A percentile compares a stretch with the other conserved stretches of the same genome.
Conservation (phyloP, 2,888 invertebrate species). For the Harpagoxenus sublaevis region DNA sequence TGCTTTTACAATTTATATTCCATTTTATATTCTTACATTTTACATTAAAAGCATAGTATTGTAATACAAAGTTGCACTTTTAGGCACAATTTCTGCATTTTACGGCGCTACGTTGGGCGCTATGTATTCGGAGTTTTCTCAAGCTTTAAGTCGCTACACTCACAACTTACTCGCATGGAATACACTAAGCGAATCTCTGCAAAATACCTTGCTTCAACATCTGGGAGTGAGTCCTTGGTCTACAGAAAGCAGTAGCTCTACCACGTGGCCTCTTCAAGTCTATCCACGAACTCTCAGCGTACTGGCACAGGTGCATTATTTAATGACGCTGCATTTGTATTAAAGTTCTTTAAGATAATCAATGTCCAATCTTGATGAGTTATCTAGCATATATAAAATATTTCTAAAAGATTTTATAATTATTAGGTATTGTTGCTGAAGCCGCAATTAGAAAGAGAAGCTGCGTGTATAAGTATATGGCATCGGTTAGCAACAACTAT, state of each 20-base stretch:
- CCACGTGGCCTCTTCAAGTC: constrained; percentile 92
- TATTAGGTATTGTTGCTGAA: constrained; percentile 91
- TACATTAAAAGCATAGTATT: constrained; percentile 16
- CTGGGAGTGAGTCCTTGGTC: constrained; percentile 92
- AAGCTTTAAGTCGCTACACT: constrained; percentile 92
- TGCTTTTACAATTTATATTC: neutral
- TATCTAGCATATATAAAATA: constrained; percentile 50
- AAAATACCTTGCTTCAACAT: constrained; percentile 91
- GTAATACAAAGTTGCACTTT: constrained; percentile 53
- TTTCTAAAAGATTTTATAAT: constrained; percentile 45
- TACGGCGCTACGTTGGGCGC: constrained; percentile 91
- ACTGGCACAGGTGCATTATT: constrained; percentile 91
- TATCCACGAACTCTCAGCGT: constrained; percentile 93
- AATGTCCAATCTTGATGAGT: neutral
- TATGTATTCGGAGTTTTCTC: constrained; percentile 92
- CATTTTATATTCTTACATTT: neutral
- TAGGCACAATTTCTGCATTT: constrained; percentile 91
- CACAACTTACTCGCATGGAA: constrained; percentile 92
- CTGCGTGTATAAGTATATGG: constrained; percentile 96
- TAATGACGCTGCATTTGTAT: neutral
- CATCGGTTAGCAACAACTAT: constrained; percentile 95
- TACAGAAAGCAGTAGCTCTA: constrained; percentile 87
- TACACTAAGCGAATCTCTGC: constrained; percentile 90
- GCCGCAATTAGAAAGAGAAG: constrained; percentile 95
- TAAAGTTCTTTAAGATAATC: constrained; percentile 19